Base-by-base conservation (phyloP, 2,888 invertebrate species). In the Acholoe squamosa region DNA sequence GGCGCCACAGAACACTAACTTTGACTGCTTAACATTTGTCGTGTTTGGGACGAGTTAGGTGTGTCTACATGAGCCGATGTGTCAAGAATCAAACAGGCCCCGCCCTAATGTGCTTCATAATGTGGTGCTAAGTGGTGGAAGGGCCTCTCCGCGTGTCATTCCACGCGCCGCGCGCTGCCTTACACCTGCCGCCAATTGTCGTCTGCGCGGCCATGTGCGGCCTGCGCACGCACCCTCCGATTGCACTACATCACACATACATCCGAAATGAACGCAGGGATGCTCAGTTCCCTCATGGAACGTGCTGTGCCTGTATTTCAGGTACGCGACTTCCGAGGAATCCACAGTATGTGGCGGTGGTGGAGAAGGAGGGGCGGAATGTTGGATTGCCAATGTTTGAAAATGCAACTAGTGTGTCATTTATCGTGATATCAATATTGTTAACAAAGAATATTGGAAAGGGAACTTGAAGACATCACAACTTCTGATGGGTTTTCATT, bases 91-190 rank as follows among this genome's bases (percentile, higher is more conserved):
- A 71, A 71, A 71, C 71, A 71, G 71, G 71, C 28, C 71, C 71
- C 31, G 71, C 31, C 71, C 71, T 71, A 71, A 71, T 71, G 71
- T 71, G 71, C 71, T 71, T 71, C 71, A 71, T 71, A 71, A 71
- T 71, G 71, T 71, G 71, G 28, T 71, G 71, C 71, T 71, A 71
- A 71, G 71, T 71, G 71, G n/a, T 71, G 28, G 28, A 25, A 1
- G 71, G 71, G 31, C 14, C 28, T 19, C 71, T 61, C 71, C 71
- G 71, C 31, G 71, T 71, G 71, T 71, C 71, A 71, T 43, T 33
- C 80, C 80, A n/a, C 33, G 34, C 22, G 22, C 80, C 34, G 43
- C 14, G 43, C 80, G 22, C 80, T 34, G 80, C 43, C 34, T 43
- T 80, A 43, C 80, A 43, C 80, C 80, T 80, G 43, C 34, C 43